These are phyloP conservation scores for Stichodactyla helianthus DNA, from an alignment of 64 coral and sea anemone species.

Conservation along the genomic window DNA sequence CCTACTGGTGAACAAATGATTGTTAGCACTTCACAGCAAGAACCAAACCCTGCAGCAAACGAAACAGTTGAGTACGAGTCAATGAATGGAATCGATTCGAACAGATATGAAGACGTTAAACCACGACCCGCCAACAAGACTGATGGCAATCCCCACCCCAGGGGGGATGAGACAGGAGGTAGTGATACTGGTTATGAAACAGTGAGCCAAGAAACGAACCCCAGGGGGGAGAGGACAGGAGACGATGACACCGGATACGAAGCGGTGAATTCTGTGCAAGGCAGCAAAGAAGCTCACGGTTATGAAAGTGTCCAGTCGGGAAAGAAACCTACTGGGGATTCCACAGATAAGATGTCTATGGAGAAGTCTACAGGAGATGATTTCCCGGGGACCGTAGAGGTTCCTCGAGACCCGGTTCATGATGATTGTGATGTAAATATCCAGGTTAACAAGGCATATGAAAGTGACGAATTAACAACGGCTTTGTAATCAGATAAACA, in stretches of 20 bases:
- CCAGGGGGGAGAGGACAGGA: background rate
- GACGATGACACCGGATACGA: background rate
- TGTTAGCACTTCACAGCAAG: background rate
- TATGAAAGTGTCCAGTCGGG: background rate
- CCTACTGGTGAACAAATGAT: background rate
- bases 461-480: background rate
- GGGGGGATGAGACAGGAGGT: background rate
- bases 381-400: background rate
- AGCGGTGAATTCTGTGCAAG: background rate
- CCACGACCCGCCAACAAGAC: background rate
- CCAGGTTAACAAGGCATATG: background rate
- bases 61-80: background rate
- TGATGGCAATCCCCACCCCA: background rate
- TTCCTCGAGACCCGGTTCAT: background rate
- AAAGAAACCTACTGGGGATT: background rate
- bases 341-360: background rate
- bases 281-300: background rate
- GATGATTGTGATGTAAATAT: background rate
- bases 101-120: background rate
- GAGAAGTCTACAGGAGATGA: background rate
- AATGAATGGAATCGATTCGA: background rate
- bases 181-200: background rate
- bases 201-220: background rate
- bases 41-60: background rate
- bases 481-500: background rate